Evolutionary conservation across 2,888 invertebrate genomes (phyloP), one percentile per base, ranked within the genome.

Genomic region (Morpho helenor): DNA sequence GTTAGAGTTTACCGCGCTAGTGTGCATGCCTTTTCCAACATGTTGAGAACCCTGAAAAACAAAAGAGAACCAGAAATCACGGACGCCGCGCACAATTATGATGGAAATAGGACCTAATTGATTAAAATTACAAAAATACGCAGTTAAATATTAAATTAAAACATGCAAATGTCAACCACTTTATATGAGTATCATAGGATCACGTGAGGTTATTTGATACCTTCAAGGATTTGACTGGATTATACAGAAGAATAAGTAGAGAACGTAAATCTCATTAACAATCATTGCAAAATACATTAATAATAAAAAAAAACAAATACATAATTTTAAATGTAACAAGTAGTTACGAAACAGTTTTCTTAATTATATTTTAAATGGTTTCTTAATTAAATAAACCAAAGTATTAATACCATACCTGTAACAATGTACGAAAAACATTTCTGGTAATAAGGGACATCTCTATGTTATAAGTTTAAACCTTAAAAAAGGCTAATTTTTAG

Each of bases 401-500:
- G 9, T 50, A 40, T 7, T 39, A 55, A 49, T 60, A 59, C 61
- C 58, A 64, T 82, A 90, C 90, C 88, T 90, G 90, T 55, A 82
- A 71, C 48, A 90, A 68, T 58, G 81, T 76, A 63, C 88, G 82
- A 66, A 82, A 79, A 67, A 87, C 69, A 67, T 84, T 87, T 70
- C 88, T 85, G 70, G 79, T 79, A 59, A 90, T 81, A 55, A 87
- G 70, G 59, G 88, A 87, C 90, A 90, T 90, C 10, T 45, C 56
- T 80, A 55, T 45, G 56, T 58, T 56, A 54, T 64, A 60, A 54
- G 51, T 31, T n/a, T 61, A 68, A 73, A 72, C 70, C 72, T 73
- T 67, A 65, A 56, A 51, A 74, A 79, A 78, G 75, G 73, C 68
- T 80, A 72, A 72, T 75, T 67, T 69, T 49, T 63, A 57, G 16